Conservation (phyloP, 2,113 vertebrate species). For the Dicentrarchus labrax region DNA sequence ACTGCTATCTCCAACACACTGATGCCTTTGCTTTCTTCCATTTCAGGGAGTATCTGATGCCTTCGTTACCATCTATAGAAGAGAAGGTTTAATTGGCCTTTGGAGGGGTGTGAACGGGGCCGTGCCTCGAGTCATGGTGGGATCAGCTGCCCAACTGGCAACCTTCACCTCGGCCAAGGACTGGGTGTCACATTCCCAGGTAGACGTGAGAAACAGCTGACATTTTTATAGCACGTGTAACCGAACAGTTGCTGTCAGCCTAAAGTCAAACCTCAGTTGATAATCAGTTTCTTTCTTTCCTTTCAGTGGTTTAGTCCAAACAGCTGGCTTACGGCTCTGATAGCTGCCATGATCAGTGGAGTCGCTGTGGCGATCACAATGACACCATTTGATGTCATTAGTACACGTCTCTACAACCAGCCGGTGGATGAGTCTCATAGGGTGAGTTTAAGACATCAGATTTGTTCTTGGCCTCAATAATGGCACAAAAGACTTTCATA, state of each 20-base stretch:
- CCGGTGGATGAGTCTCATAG: slow-evolving; percentile 87
- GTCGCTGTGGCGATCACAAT: slow-evolving; percentile 90
- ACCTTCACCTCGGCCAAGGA: slow-evolving; percentile 93
- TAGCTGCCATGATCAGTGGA: slow-evolving; percentile 91
- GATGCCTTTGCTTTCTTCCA: slow-evolving; percentile 11
- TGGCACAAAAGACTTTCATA: background rate
- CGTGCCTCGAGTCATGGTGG: slow-evolving; percentile 92
- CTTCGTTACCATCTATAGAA: slow-evolving; percentile 90
- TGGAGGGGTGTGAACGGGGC: slow-evolving; percentile 94
- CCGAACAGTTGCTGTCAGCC: background rate
- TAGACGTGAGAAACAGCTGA: slow-evolving; percentile 53
- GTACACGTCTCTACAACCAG: slow-evolving; percentile 97
- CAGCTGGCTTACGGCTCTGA: slow-evolving; percentile 90
- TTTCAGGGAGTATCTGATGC: slow-evolving; percentile 87
- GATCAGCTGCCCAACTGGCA: slow-evolving; percentile 92
- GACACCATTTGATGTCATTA: slow-evolving; percentile 95
- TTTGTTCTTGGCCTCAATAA: background rate
- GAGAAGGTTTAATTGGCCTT: slow-evolving; percentile 90
- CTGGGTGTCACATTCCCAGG: slow-evolving; percentile 86
- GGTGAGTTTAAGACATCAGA: slow-evolving; percentile 78
- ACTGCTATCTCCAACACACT: background rate
- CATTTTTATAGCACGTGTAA: background rate
- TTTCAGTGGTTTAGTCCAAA: slow-evolving; percentile 88
- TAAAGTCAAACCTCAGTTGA: background rate
- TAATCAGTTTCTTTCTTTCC: slow-evolving; percentile 10